Evolutionary conservation across 2,113 vertebrate genomes (phyloP).

Genomic region (Corvus cornix): DNA sequence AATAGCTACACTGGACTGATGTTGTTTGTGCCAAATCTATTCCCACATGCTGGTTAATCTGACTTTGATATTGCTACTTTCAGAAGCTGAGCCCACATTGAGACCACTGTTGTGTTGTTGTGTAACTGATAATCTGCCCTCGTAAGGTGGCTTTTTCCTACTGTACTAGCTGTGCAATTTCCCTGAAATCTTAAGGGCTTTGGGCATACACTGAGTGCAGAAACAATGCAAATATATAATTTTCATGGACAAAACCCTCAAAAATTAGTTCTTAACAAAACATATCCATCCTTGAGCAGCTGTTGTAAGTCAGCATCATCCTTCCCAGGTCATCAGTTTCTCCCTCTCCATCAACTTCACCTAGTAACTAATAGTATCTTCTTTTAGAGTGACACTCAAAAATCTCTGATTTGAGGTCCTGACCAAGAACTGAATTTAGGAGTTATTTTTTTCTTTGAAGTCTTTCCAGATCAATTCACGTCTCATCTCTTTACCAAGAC

Average conservation of each 20-base stretch:
- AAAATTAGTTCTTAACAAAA: not conserved
- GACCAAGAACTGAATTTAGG: not conserved
- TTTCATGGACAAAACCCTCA: not conserved
- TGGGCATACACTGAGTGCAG: not conserved
- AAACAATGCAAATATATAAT: not conserved
- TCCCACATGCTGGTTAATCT: slow-evolving; percentile 8
- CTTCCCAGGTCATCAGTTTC: not conserved
- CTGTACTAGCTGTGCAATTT: not conserved
- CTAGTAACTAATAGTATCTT: not conserved
- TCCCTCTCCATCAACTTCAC: not conserved
- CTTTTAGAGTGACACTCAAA: not conserved
- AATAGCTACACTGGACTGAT: not conserved
- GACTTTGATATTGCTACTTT: slow-evolving; percentile 43
- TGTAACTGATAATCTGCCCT: slow-evolving; percentile 9
- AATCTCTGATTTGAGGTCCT: not conserved
- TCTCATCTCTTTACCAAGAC: not conserved
- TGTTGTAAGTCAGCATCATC: not conserved
- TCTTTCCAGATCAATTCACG: not conserved
- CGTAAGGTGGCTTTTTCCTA: not conserved
- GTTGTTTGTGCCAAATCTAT: slow-evolving; percentile 14
- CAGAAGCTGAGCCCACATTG: not conserved
- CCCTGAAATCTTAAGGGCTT: not conserved
- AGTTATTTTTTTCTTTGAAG: not conserved
- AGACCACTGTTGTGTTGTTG: not conserved
- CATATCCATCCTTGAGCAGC: not conserved